These are phyloP conservation scores for Cephus sareptanus DNA, from an alignment of 2,888 invertebrate genomes.

Conservation along the genomic window DNA sequence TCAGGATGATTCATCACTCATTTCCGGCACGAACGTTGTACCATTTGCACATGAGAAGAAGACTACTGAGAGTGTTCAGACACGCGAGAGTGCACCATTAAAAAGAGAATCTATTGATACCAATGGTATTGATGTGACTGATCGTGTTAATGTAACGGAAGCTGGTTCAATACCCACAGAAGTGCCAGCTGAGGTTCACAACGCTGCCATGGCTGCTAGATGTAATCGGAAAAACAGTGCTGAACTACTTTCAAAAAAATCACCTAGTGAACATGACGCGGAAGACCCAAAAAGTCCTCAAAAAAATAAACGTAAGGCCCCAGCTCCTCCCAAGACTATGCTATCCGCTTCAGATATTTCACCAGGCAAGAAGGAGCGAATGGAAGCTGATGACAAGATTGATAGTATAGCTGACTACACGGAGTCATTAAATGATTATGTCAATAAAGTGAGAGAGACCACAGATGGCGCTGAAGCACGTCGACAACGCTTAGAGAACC, in stretches of 20 bases:
- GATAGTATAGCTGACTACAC: conserved; percentile 51
- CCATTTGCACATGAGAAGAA: conserved; percentile 16
- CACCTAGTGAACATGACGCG: conserved; percentile 28
- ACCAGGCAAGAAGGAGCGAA: not conserved
- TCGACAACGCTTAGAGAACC: conserved; percentile 25
- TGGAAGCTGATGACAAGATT: conserved; percentile 41
- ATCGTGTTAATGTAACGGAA: conserved; percentile 54
- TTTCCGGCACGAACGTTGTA: not conserved
- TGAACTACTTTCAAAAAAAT: conserved; percentile 32
- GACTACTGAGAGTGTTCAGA: conserved; percentile 30
- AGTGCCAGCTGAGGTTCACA: conserved; percentile 77
- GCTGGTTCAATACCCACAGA: conserved; percentile 74
- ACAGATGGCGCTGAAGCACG: conserved; percentile 31
- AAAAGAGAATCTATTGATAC: conserved; percentile 26
- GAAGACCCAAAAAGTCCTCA: conserved; percentile 69
- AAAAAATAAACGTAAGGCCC: conserved; percentile 77
- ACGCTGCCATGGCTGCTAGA: conserved; percentile 78
- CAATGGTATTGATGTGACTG: conserved; percentile 38
- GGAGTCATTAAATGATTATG: conserved; percentile 47
- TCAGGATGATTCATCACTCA: not conserved
- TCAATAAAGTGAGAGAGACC: conserved; percentile 39
- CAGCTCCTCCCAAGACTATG: conserved; percentile 73
- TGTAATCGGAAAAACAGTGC: conserved; percentile 72
- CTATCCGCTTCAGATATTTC: not conserved
- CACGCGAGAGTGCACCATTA: conserved; percentile 43